These are phyloP conservation scores for Dendrocopos noguchii DNA, from an alignment of 2,113 vertebrate species.

Conservation along the genomic window DNA sequence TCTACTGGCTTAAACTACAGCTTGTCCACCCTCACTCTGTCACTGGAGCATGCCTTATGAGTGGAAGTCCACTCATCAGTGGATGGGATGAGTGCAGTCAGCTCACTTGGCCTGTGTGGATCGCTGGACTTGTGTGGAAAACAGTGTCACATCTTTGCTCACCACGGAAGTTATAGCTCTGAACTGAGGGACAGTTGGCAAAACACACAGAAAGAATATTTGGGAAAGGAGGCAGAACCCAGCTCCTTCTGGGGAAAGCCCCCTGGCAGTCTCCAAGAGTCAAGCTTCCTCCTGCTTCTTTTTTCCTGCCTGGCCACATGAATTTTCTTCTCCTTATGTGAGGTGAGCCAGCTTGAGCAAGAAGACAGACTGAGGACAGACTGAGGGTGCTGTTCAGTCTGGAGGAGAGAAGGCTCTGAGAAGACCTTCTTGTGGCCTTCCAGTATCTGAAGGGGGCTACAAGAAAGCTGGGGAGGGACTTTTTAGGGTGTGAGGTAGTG, in stretches of 20 bases:
- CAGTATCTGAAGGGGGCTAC: too few species aligned
- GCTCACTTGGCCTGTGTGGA: background rate
- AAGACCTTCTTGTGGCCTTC: too few species aligned
- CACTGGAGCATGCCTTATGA: background rate
- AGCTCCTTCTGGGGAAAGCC: background rate
- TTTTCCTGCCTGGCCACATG: background rate
- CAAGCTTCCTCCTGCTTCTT: background rate
- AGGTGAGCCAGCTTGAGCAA: background rate
- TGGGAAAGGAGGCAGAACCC: background rate
- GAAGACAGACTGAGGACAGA: too few species aligned
- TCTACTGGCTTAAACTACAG: background rate
- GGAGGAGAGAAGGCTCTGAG: too few species aligned
- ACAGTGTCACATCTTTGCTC: background rate
- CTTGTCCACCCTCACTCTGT: background rate
- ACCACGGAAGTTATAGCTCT: rapidly evolving
- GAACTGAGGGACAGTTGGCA: background rate
- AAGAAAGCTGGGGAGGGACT: too few species aligned
- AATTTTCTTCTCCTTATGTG: background rate
- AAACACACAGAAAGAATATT: background rate
- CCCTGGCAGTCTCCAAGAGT: background rate
- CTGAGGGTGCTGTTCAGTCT: too few species aligned
- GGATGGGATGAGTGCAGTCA: background rate
- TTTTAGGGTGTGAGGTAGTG: too few species aligned
- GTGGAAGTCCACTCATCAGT: background rate
- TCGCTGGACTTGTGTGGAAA: background rate